Percentiles rank a stretch among this genome's conserved stretches.
Evolutionary conservation across 2,888 invertebrate species (phyloP).

Genomic region (Aricia artaxerxes): DNA sequence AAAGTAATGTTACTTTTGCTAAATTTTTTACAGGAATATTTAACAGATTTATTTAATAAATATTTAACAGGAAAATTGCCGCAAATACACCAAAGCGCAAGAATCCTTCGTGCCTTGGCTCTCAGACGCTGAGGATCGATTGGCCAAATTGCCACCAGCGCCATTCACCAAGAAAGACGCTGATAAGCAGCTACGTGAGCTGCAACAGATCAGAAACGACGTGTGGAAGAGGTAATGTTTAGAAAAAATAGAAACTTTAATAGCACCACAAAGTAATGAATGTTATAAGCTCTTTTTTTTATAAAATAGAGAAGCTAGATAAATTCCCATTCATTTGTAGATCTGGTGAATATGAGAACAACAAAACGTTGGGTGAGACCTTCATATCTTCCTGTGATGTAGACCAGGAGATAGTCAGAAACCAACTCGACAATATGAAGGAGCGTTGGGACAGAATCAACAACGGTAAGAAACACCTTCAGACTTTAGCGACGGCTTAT

Average conservation of each 20-base stretch:
- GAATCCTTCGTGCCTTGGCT: conserved; percentile 95
- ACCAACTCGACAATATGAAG: conserved; percentile 89
- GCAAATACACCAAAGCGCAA: conserved; percentile 91
- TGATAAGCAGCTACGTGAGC: conserved; percentile 92
- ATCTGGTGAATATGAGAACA: conserved; percentile 95
- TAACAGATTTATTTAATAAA: conserved; percentile 45
- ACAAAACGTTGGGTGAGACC: conserved; percentile 91
- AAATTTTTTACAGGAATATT: neutral
- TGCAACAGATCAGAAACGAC: conserved; percentile 94
- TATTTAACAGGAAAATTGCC: conserved; percentile 86
- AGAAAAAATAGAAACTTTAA: neutral
- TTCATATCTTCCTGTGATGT: conserved; percentile 93
- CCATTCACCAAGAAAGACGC: conserved; percentile 92
- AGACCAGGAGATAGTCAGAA: conserved; percentile 93
- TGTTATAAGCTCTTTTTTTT: neutral
- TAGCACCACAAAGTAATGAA: too few relatives aligned
- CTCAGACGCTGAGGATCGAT: conserved; percentile 90
- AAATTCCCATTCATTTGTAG: conserved; percentile 52
- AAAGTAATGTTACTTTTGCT: neutral
- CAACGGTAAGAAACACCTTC: conserved; percentile 78
- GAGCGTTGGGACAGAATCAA: conserved; percentile 95
- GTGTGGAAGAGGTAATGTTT: conserved; percentile 87
- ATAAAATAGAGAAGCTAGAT: neutral
- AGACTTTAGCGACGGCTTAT: too few relatives aligned
- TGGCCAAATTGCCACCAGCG: conserved; percentile 88